Conservation (phyloP, 1,140 invertebrate species). For the Dolichoris vasculosae region DNA sequence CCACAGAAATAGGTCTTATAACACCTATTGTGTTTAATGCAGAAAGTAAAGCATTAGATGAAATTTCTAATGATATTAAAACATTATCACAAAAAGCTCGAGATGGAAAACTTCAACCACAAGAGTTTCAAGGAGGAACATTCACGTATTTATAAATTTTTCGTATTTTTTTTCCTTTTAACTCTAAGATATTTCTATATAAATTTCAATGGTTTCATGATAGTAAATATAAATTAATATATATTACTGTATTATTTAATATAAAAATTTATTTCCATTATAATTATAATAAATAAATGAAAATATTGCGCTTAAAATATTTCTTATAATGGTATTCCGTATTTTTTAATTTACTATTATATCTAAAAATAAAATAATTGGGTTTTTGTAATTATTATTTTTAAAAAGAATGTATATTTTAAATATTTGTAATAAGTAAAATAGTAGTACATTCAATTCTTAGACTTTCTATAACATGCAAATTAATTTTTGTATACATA, state of each 20-base stretch:
- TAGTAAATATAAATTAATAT: background rate
- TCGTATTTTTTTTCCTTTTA: background rate
- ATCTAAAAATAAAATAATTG: no score
- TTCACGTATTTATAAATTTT: constrained; percentile 66
- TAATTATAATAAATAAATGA: no score
- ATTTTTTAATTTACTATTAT: no score
- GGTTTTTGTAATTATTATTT: no score
- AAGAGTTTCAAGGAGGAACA: constrained; percentile 96
- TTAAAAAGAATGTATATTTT: no score
- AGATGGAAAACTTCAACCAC: constrained; percentile 93
- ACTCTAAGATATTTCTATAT: background rate
- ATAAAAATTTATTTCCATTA: no score
- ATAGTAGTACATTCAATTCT: no score
- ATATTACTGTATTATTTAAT: no score
- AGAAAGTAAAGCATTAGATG: constrained; percentile 89
- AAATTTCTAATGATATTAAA: constrained; percentile 90
- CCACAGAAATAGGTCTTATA: constrained; percentile 95
- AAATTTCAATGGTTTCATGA: background rate
- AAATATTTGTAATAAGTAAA: no score
- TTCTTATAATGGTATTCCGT: no score
- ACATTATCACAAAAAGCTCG: constrained; percentile 91
- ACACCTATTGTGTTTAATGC: constrained; percentile 98
- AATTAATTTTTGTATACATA: background rate
- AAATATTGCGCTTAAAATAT: no score
- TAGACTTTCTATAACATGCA: no score